A percentile compares a stretch with the other conserved stretches of the same genome.
These are phyloP conservation scores for Ormyrus pomaceus DNA, from an alignment of 2,888 invertebrate species.

Conservation along the genomic window DNA sequence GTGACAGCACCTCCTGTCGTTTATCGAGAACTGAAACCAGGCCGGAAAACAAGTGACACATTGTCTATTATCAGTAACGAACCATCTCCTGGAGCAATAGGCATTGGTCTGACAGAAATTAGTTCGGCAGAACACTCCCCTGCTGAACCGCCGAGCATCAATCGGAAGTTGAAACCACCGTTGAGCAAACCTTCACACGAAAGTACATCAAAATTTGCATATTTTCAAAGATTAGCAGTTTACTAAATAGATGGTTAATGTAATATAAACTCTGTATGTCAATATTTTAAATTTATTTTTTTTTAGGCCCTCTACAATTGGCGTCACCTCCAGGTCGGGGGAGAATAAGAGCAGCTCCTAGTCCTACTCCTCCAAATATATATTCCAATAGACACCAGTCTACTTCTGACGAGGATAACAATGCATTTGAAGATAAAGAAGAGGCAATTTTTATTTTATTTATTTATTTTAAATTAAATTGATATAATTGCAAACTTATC, in stretches of 20 bases:
- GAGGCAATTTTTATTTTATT: slow-evolving; percentile 65
- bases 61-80: slow-evolving; percentile 75
- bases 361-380: slow-evolving; percentile 76
- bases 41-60: slow-evolving; percentile 74
- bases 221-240: background rate
- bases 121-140: slow-evolving; percentile 71
- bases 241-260: background rate
- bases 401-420: slow-evolving; percentile 75
- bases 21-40: slow-evolving; percentile 79
- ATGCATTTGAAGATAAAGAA: slow-evolving; percentile 74
- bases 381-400: slow-evolving; percentile 70
- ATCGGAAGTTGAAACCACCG: slow-evolving; percentile 80
- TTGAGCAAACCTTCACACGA: slow-evolving; percentile 36
- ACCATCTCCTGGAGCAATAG: slow-evolving; percentile 59
- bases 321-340: slow-evolving; percentile 75
- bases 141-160: slow-evolving; percentile 85
- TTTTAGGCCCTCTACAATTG: slow-evolving; percentile 70
- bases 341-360: slow-evolving; percentile 77
- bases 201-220: slow-evolving; percentile 59
- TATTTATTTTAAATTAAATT: background rate
- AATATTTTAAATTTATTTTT: background rate
- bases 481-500: background rate
- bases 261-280: background rate
- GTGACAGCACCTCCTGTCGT: slow-evolving; percentile 76
- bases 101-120: slow-evolving; percentile 6